Base-by-base conservation (phyloP, 2,113 vertebrate species). In the Sclerurus mexicanus region DNA sequence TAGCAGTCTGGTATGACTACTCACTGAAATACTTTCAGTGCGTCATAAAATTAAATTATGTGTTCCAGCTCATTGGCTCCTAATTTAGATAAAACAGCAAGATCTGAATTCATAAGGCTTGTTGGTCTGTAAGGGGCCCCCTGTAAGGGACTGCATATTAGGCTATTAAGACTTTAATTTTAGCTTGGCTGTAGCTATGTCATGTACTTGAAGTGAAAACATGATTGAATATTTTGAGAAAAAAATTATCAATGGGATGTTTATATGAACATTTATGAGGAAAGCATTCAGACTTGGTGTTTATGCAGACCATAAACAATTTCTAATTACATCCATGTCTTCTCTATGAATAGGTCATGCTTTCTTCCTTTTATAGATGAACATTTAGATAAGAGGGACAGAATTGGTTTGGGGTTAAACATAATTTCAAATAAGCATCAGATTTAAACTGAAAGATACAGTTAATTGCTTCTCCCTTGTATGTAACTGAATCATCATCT, bases 11-110 rank as follows among this genome's bases (percentile, higher is more conserved):
- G 63, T 88, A 83, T 69, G 63, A 87, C 78, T 94, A 68, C 53
- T 95, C 59, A 89, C 49, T 91, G 58, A 91, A 91, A 94, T 89
- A 85, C 52, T 94, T 95, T 67, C 91, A 96, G 59, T 93, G 59
- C 75, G 93, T 95, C 75, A 96, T 91, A 95, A 96, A 96, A 97
- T 96, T 91, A 94, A 95, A 95, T 95, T 90, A 93, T 64, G 72
- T 88, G 87, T 97, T 96, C 92, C 90, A 95, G 64, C 39, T 85
- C 93, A 88, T 88, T 95, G 92, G 72, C 50, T 92, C 66, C 87
- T 90, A 96, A 96, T 94, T 96, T 93, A 96, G 95, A 92, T 96
- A 84, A 94, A 90, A 81, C 30, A 67, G 82, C 74, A 73, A 94
- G 90, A 96, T 95, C 63, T 88, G 79, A 91, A 95, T 91, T 94